Evolutionary conservation across 2,888 invertebrate genomes (phyloP).

Genomic region (Syrphus vitripennis): DNA sequence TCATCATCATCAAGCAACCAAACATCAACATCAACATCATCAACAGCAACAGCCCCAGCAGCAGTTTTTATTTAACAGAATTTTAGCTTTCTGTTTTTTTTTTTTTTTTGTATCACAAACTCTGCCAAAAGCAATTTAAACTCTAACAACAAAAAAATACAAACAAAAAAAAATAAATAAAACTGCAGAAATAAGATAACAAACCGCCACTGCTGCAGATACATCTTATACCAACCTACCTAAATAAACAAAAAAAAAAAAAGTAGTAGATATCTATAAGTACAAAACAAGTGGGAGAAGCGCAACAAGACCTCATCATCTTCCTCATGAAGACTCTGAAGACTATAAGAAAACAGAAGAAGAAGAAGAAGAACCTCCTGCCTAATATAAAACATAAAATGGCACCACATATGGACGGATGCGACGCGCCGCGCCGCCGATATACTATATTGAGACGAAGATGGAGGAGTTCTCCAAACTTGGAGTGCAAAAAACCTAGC

Average conservation of each 20-base stretch:
- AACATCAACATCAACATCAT: constrained; percentile 23
- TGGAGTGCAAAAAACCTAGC: constrained; percentile 63
- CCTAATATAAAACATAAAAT: constrained; percentile 70
- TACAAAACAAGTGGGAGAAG: constrained; percentile 48
- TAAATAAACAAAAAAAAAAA: constrained; percentile 14
- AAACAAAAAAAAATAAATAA: constrained; percentile 34
- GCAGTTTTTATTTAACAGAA: constrained; percentile 36
- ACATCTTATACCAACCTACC: neutral
- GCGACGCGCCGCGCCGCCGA: constrained; percentile 31
- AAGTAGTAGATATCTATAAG: neutral
- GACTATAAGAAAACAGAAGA: constrained; percentile 11
- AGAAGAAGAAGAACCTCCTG: constrained; percentile 49
- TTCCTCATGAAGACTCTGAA: neutral
- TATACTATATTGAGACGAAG: constrained; percentile 64
- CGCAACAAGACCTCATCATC: constrained; percentile 33
- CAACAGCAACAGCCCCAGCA: constrained; percentile 61
- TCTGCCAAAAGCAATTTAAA: constrained; percentile 34
- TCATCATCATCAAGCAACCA: constrained; percentile 45
- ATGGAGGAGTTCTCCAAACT: constrained; percentile 69
- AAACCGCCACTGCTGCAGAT: constrained; percentile 47
- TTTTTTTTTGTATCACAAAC: neutral
- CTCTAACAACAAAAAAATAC: neutral
- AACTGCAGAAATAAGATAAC: constrained; percentile 54
- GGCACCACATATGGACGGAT: constrained; percentile 66
- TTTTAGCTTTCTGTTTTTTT: neutral